Base-by-base conservation (phyloP, 2,113 vertebrate genomes). In the Capreolus pygargus region DNA sequence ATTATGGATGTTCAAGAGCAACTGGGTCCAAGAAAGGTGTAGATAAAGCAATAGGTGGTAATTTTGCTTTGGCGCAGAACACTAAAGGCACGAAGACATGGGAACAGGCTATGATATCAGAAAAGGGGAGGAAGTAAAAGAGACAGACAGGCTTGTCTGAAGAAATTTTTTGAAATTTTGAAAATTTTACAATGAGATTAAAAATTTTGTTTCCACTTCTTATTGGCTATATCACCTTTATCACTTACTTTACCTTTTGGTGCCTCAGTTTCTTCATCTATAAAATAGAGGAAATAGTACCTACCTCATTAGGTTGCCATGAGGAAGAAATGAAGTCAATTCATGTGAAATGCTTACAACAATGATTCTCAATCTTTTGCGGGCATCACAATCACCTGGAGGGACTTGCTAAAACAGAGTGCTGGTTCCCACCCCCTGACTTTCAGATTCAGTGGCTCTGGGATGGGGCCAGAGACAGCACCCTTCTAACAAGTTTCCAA, bases 231-330 rank as follows among this genome's bases (percentile, higher is more conserved):
- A 57, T 93, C 67, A 76, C 4, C 39, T 67, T 67, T 9, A 5
- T 64, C 23, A 93, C 28, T 28, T 78, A 85, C 43, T 94, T 54
- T 54, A 50, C 33, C 23, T 79, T 15, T 95, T 43, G 84, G 6
- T 74, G 60, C n/a, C 55, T 96, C 16, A 28, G 25, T 70, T 96
- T 96, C 45, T 94, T 86, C 79, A 87, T 94, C 27, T 90, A 25
- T 84, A 94, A 54, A 91, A 84, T 9, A 81, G 70, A 96, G 33
- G 50, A 89, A 70, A 95, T 52, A 79, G 2, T 88, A 81, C 14
- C 52, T 89, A 74, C 39, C 39, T 82, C 89, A 54, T 27, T 21
- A 8, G 10, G 16, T 64, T 95, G 43, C 57, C 89, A 54, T 74
- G 33, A 90, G 16, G 28, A 97, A 64, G 60, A 43, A 61, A 91